A percentile compares a stretch with the other conserved stretches of the same genome.
phyloP scores from a whole-genome alignment of 1,140 invertebrate species.

The Meloidogyne floridensis region DNA sequence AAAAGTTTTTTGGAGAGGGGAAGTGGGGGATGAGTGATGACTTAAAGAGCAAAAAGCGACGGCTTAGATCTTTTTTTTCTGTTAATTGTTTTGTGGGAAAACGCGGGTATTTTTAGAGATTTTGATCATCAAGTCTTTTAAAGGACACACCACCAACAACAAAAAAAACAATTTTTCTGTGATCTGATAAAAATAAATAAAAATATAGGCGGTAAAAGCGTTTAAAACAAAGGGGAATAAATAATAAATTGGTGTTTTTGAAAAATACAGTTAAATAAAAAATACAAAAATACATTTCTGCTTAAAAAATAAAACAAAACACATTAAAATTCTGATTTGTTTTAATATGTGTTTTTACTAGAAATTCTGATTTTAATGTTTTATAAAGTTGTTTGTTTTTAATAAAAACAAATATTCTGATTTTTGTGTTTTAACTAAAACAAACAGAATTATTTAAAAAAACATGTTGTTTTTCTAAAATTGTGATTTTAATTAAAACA shows the following conservation, averaged over 20 bases:
- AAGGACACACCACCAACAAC: not conserved
- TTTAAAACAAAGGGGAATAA: not conserved
- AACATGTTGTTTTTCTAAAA: too few species aligned
- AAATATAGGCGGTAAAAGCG: not conserved
- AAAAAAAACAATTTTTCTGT: slow-evolving; percentile 3
- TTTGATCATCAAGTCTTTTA: slow-evolving; percentile 8
- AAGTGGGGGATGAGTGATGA: slow-evolving; percentile 7
- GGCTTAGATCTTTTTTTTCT: slow-evolving; percentile 5
- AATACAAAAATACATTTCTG: too few species aligned
- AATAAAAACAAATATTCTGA: too few species aligned
- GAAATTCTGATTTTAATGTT: not conserved
- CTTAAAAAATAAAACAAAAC: too few species aligned
- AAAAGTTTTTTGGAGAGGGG: not conserved
- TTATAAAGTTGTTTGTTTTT: too few species aligned
- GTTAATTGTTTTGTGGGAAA: slow-evolving; percentile 37
- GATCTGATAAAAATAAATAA: slow-evolving; percentile 21
- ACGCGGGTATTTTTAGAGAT: slow-evolving; percentile 15
- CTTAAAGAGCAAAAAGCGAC: slow-evolving; percentile 5
- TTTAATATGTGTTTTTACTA: too few species aligned
- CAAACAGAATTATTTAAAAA: not conserved
- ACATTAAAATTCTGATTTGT: too few species aligned
- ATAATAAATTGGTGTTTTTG: not conserved
- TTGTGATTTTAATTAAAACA: too few species aligned
- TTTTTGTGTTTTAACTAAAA: not conserved
- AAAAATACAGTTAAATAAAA: not conserved